A percentile compares a stretch with the other conserved stretches of the same genome.
These are phyloP conservation scores for Xiphophorus maculatus DNA, from an alignment of 2,113 vertebrate genomes.

Conservation along the genomic window DNA sequence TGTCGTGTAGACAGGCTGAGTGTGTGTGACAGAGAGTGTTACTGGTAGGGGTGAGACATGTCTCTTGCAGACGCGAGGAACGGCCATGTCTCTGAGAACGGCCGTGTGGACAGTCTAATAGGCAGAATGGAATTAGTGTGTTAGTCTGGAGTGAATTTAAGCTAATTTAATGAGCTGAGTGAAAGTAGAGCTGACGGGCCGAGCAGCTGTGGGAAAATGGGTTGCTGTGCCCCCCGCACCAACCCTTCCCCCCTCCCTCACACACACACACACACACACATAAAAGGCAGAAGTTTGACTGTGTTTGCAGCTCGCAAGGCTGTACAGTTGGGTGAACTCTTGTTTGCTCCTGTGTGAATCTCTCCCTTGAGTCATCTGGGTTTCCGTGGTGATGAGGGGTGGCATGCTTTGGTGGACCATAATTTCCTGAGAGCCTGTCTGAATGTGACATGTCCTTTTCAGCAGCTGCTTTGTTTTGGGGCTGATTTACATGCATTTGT, in stretches of 20 bases:
- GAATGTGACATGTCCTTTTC: conserved; percentile 78
- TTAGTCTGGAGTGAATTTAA: conserved; percentile 43
- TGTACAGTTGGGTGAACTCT: conserved; percentile 58
- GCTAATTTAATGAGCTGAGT: conserved; percentile 53
- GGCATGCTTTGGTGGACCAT: conserved; percentile 67
- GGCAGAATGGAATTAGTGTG: conserved; percentile 48
- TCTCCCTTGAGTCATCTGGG: conserved; percentile 51
- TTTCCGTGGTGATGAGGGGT: conserved; percentile 72
- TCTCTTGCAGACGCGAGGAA: conserved; percentile 71
- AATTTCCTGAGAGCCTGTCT: conserved; percentile 75
- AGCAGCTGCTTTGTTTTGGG: conserved; percentile 56
- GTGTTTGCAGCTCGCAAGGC: conserved; percentile 32
- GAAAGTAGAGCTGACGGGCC: conserved; percentile 13
- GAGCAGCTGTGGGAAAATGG: conserved; percentile 59
- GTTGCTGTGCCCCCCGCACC: conserved; percentile 3
- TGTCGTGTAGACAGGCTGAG: conserved; percentile 10
- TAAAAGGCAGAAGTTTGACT: conserved; percentile 56
- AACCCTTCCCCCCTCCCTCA: too few relatives aligned
- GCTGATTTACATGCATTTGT: conserved; percentile 76
- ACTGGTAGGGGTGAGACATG: conserved; percentile 65
- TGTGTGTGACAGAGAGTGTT: conserved; percentile 16
- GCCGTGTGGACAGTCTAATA: conserved; percentile 48
- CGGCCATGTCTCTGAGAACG: conserved; percentile 5
- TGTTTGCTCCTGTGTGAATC: conserved; percentile 21
- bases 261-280: conserved; percentile 2